Evolutionary conservation across 2,797 vertebrate genomes (phyloP).

Genomic region (Varecia variegata): DNA sequence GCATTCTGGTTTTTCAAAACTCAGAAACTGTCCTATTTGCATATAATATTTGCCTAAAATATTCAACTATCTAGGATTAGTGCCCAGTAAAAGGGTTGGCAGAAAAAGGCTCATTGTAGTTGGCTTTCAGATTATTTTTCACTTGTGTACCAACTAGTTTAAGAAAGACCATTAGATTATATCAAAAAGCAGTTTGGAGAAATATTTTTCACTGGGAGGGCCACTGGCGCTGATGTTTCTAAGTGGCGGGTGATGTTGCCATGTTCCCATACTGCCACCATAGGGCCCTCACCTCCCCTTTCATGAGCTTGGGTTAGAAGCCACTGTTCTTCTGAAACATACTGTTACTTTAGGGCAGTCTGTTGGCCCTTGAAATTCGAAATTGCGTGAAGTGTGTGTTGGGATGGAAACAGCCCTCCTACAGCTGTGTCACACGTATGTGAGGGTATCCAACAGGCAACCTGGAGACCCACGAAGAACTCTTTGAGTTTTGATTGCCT

Average conservation of each 20-base stretch:
- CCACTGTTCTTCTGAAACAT: neutral
- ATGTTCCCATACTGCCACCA: neutral
- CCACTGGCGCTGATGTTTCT: neutral
- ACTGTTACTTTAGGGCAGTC: neutral
- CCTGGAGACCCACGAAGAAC: neutral
- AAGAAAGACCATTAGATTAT: neutral
- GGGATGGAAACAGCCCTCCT: neutral
- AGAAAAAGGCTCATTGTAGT: neutral
- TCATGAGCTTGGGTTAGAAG: neutral
- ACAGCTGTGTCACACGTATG: rapidly evolving
- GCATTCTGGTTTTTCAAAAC: neutral
- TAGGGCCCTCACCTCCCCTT: neutral
- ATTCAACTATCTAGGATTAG: neutral
- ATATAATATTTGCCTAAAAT: neutral
- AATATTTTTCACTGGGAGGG: neutral
- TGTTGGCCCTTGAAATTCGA: neutral
- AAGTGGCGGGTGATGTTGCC: neutral
- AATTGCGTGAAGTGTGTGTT: neutral
- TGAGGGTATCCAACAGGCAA: neutral
- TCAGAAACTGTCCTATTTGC: neutral
- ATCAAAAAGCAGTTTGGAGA: neutral
- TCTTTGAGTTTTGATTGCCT: neutral
- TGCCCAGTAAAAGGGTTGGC: neutral
- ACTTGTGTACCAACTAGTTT: neutral
- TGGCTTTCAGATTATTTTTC: neutral